Conservation (phyloP, 2,113 vertebrate species). For the Lonchura striata region DNA sequence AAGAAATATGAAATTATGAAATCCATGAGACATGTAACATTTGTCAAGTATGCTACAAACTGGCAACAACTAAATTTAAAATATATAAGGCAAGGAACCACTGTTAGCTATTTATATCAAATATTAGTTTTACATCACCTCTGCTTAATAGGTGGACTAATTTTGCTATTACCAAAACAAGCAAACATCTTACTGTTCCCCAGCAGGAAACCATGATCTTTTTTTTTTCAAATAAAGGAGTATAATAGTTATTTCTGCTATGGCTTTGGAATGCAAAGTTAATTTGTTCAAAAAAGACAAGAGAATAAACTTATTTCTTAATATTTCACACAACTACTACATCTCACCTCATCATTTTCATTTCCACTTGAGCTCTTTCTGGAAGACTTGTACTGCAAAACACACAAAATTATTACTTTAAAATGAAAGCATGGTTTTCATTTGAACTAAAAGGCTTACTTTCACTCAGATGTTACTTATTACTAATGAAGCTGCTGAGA, state of each 20-base stretch:
- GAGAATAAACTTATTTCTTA: not conserved
- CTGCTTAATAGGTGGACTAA: not conserved
- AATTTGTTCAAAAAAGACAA: not conserved
- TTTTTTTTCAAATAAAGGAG: not conserved
- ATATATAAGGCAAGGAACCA: not conserved
- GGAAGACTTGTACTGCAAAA: conserved; percentile 83
- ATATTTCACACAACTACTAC: not conserved
- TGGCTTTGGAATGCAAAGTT: not conserved
- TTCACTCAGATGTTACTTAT: not conserved
- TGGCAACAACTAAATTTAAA: not conserved
- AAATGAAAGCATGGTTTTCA: not conserved
- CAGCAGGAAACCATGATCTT: not conserved
- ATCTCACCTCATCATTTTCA: conserved; percentile 89
- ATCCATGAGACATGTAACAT: not conserved
- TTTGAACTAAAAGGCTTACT: not conserved
- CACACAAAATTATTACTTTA: conserved; percentile 50
- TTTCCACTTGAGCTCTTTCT: conserved; percentile 87
- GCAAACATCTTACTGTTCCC: not conserved
- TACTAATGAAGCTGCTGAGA: not conserved
- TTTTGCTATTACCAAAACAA: not conserved
- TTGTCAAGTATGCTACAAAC: not conserved
- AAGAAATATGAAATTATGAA: conserved; percentile 37
- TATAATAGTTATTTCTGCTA: not conserved
- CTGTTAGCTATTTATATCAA: rapidly evolving
- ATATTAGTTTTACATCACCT: not conserved